These are phyloP conservation scores for Mimachlamys varia DNA, from an alignment of 2,888 invertebrate species.

Conservation along the genomic window DNA sequence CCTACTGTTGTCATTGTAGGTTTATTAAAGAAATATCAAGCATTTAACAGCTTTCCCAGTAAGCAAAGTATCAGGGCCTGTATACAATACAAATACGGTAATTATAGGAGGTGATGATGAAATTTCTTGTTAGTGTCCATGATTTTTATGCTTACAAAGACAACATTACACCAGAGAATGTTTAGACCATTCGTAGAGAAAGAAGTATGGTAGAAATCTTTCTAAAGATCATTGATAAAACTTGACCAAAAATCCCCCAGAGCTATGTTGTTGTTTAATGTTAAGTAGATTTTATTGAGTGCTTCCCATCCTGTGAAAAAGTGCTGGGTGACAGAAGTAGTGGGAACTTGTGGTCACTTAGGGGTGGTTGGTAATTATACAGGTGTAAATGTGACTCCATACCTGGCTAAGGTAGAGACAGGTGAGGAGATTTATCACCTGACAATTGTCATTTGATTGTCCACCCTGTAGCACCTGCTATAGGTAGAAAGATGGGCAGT, in stretches of 20 bases:
- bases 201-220: not conserved
- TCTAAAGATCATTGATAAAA: not conserved
- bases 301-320: not conserved
- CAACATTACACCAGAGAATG: too few species aligned
- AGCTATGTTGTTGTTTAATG: not conserved
- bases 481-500: conserved; percentile 1
- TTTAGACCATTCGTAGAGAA: not conserved
- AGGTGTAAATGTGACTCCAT: not conserved
- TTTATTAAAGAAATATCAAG: too few species aligned
- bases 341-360: not conserved
- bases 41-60: too few species aligned
- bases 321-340: not conserved
- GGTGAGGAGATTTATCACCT: not conserved
- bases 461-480: conserved; percentile 23
- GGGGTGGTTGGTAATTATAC: not conserved
- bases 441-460: conserved; percentile 18
- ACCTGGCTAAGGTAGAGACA: not conserved
- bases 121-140: too few species aligned
- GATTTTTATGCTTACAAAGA: too few species aligned
- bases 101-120: too few species aligned
- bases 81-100: too few species aligned
- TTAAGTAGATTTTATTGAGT: not conserved
- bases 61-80: too few species aligned
- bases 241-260: not conserved
- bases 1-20: too few species aligned